Conservation (phyloP, 2,797 vertebrate species). For the Tapera naevia region DNA sequence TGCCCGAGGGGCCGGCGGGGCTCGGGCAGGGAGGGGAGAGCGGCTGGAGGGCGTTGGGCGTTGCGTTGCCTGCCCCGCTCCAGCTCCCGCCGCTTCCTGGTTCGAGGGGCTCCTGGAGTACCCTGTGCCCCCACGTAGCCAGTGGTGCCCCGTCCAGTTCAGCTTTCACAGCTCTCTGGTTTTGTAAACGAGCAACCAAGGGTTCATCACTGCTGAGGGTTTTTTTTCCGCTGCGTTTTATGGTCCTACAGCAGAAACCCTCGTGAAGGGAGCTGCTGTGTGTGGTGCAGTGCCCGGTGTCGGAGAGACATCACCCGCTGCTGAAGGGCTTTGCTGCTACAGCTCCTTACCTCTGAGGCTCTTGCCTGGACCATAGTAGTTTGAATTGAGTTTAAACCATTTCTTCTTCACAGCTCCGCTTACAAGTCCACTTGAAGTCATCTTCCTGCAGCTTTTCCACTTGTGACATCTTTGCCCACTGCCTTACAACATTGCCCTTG, state of each 20-base stretch:
- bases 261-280: not conserved
- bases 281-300: not conserved
- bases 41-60: not conserved
- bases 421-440: not conserved
- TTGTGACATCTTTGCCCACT: not conserved
- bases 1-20: not conserved
- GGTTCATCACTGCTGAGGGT: rapidly evolving
- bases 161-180: rapidly evolving
- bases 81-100: not conserved
- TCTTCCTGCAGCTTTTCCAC: not conserved
- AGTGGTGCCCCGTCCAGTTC: rapidly evolving
- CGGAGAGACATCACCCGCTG: not conserved
- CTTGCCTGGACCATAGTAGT: rapidly evolving
- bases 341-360: not conserved
- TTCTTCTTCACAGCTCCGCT: not conserved
- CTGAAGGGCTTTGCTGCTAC: not conserved
- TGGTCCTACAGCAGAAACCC: not conserved
- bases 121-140: rapidly evolving
- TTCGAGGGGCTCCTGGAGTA: rapidly evolving
- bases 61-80: too few species aligned
- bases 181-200: not conserved
- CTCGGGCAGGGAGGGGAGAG: not conserved
- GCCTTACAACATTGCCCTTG: not conserved
- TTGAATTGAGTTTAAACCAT: not conserved
- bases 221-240: not conserved